Evolutionary conservation across 35 echinoderm and acorn worm genomes (phyloP).

Genomic region (Patiria miniata): DNA sequence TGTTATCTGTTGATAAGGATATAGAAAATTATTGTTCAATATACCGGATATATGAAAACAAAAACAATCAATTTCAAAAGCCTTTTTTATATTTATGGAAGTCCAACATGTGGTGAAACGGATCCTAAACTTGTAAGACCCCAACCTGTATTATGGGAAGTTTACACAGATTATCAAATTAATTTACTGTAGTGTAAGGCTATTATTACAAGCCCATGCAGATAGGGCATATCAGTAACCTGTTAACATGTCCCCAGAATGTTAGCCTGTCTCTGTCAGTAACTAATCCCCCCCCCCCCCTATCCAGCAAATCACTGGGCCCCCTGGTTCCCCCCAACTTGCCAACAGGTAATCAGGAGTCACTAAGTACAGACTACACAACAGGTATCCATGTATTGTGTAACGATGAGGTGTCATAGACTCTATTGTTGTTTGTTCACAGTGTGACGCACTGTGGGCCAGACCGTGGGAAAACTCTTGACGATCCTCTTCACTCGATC

Average conservation of each 20-base stretch:
- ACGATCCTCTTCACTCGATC: neutral
- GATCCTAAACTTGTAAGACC: too few species aligned
- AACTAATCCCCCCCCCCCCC: too few species aligned
- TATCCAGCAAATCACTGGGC: too few species aligned
- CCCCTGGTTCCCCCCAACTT: neutral
- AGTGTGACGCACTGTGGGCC: neutral
- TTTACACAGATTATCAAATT: conserved; percentile 27
- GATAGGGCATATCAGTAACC: neutral
- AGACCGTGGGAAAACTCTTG: conserved; percentile 12
- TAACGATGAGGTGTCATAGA: conserved; percentile 26
- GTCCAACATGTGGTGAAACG: too few species aligned
- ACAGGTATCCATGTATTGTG: conserved; percentile 9
- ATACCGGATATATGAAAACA: too few species aligned
- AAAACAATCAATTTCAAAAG: too few species aligned
- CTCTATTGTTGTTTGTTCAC: conserved; percentile 26
- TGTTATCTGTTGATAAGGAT: too few species aligned
- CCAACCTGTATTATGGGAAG: neutral
- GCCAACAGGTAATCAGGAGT: conserved; percentile 3
- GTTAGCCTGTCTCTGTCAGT: too few species aligned
- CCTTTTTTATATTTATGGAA: too few species aligned
- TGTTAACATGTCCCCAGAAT: neutral
- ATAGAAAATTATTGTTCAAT: too few species aligned
- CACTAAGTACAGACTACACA: neutral
- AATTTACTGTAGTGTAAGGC: neutral
- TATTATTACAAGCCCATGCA: conserved; percentile 19